Base-by-base conservation (phyloP, 2,113 vertebrate species). In the Gyps fulvus region DNA sequence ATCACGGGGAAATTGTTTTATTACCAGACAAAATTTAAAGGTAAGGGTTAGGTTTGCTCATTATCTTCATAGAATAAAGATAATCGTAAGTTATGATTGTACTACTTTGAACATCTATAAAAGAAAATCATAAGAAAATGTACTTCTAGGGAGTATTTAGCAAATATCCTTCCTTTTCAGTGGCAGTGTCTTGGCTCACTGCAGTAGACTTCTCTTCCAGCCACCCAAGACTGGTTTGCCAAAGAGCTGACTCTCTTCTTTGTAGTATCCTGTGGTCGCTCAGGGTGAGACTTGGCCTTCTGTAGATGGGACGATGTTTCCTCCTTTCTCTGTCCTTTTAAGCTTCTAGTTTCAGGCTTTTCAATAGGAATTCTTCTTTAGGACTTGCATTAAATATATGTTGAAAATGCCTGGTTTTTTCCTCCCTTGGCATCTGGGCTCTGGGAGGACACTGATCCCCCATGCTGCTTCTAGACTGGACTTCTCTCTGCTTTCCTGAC, bases 21-120 rank as follows among this genome's bases (percentile, higher is more conserved):
- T 22, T 55, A 61, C 9, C 25, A 83, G 42, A 23, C 7, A 22
- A 27, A 80, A 80, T 38, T 50, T 45, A 29, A 62, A 49, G 36
- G 29, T 65, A 45, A 26, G 34, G 71, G 9, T 80, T 83, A n/a
- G 7, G 7, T 49, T 78, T 83, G 49, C 47, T 17, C 42, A 36
- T 67, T 50, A 22, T 71, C 52, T 76, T 86, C 18, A 54, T 14
- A 73, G 52, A 62, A 38, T 38, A 49, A 89, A 91, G n/a, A 20
- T 45, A 38, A 49, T 45, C 0, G 0, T 25, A 66, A 71, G 12
- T 47, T 63, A 16, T 10, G 31, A 7, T 13, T 81, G 36, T 27
- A 57, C 36, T 86, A 9, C 43, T 69, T 36, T 21, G 49, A 93
- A 47, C 36, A 52, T 47, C 16, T 59, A 38, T 47, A 52, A 40